Conservation (phyloP, 1,140 invertebrate species). For the Hyles vespertilio region DNA sequence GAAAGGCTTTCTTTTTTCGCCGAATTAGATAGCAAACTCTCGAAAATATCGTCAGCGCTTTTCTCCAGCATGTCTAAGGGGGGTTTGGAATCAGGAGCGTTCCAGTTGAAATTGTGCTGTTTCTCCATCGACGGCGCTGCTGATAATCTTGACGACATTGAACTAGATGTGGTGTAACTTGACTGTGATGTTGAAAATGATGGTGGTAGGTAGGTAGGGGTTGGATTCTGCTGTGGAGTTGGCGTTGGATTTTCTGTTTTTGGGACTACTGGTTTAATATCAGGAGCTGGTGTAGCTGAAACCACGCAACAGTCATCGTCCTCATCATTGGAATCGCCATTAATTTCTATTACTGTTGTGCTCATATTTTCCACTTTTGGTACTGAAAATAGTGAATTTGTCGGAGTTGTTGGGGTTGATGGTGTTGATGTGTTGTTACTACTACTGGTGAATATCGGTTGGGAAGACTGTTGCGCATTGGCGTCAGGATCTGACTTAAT, state of each 20-base stretch:
- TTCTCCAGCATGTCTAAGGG: conserved; percentile 58
- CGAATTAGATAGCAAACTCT: conserved; percentile 51
- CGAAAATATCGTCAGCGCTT: conserved; percentile 66
- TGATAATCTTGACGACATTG: conserved; percentile 32
- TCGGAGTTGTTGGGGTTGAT: conserved; percentile 16
- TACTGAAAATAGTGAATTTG: conserved; percentile 41
- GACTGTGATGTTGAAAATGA: conserved; percentile 39
- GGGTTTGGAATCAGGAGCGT: conserved; percentile 62
- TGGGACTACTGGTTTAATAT: conserved; percentile 53
- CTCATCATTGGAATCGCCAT: conserved; percentile 68
- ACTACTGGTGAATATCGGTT: conserved; percentile 19
- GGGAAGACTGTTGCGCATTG: conserved; percentile 2
- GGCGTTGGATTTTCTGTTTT: conserved; percentile 36
- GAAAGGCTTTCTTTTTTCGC: conserved; percentile 57
- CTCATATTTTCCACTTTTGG: conserved; percentile 48
- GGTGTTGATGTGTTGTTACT: conserved; percentile 7
- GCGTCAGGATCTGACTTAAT: conserved; percentile 54
- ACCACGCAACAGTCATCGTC: conserved; percentile 70
- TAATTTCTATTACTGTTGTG: conserved; percentile 64
- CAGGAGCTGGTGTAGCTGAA: conserved; percentile 59
- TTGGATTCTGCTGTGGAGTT: no score
- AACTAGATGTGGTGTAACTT: conserved; percentile 30
- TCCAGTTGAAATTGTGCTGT: conserved; percentile 67
- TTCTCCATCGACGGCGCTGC: conserved; percentile 48
- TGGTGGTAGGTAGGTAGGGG: conserved; percentile 32